Conservation (phyloP, 2,797 vertebrate genomes). For the Lagodon rhomboides region DNA sequence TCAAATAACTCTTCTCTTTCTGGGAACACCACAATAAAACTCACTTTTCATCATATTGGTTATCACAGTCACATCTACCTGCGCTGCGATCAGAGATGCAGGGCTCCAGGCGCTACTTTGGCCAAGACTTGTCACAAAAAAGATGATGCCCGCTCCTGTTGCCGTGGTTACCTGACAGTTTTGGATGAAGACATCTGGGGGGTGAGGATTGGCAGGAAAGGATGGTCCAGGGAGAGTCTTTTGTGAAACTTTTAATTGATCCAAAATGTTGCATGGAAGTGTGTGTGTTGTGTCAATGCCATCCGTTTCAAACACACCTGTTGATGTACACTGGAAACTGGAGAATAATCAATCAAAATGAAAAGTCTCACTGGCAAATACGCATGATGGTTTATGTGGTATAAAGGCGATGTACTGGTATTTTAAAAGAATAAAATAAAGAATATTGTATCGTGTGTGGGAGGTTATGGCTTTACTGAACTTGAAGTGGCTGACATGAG, state of each 20-base stretch:
- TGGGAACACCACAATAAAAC: not conserved
- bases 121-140: not conserved
- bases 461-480: conserved; percentile 15
- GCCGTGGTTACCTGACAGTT: not conserved
- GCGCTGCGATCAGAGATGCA: not conserved
- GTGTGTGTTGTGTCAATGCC: not conserved
- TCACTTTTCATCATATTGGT: not conserved
- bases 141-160: not conserved
- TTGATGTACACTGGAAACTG: not conserved
- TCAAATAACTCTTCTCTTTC: not conserved
- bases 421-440: not conserved
- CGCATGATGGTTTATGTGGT: too few species aligned
- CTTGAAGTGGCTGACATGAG: conserved; percentile 35
- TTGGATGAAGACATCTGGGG: not conserved
- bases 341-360: not conserved
- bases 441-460: conserved; percentile 1
- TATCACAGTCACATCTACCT: not conserved
- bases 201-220: not conserved
- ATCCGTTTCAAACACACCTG: not conserved
- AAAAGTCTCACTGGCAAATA: too few species aligned
- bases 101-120: not conserved
- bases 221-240: not conserved
- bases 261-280: not conserved
- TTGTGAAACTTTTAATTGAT: not conserved
- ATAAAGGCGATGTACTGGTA: too few species aligned